Evolutionary conservation across 2,113 vertebrate species (phyloP).

Genomic region (Colistium nudipinnis): DNA sequence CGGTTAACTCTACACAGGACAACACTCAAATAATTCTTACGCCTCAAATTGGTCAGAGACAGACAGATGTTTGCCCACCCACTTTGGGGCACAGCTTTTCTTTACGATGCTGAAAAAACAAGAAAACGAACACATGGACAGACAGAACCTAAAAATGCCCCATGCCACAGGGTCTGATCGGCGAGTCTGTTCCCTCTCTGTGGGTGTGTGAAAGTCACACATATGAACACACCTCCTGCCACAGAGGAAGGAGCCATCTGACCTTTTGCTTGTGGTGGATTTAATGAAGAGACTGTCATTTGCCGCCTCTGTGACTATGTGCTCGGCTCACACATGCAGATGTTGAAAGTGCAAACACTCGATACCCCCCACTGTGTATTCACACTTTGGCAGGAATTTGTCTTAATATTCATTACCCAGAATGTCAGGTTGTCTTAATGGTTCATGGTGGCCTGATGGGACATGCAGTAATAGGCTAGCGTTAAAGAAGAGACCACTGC

Average conservation of each 20-base stretch:
- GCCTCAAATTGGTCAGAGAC: background rate
- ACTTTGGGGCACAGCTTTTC: background rate
- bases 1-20: background rate
- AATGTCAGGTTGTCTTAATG: slow-evolving; percentile 2
- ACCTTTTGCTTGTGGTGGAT: slow-evolving; percentile 65
- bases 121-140: slow-evolving; percentile 14
- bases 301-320: slow-evolving; percentile 27
- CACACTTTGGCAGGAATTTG: slow-evolving; percentile 4
- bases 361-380: slow-evolving; percentile 20
- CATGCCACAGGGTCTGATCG: slow-evolving; percentile 52
- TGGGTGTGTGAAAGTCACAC: slow-evolving; percentile 73
- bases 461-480: background rate
- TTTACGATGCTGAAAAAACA: background rate
- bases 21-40: background rate
- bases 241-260: slow-evolving; percentile 66
- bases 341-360: slow-evolving; percentile 20
- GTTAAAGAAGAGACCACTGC: slow-evolving; percentile 49
- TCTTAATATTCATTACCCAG: slow-evolving; percentile 36
- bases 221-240: slow-evolving; percentile 71
- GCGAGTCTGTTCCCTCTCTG: slow-evolving; percentile 62
- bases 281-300: slow-evolving; percentile 72
- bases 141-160: slow-evolving; percentile 40
- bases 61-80: background rate
- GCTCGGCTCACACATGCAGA: slow-evolving; percentile 39
- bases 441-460: background rate